Evolutionary conservation across 2,113 vertebrate species (phyloP), one percentile per base, ranked within the genome.

Genomic region (Elanus axillaris): DNA sequence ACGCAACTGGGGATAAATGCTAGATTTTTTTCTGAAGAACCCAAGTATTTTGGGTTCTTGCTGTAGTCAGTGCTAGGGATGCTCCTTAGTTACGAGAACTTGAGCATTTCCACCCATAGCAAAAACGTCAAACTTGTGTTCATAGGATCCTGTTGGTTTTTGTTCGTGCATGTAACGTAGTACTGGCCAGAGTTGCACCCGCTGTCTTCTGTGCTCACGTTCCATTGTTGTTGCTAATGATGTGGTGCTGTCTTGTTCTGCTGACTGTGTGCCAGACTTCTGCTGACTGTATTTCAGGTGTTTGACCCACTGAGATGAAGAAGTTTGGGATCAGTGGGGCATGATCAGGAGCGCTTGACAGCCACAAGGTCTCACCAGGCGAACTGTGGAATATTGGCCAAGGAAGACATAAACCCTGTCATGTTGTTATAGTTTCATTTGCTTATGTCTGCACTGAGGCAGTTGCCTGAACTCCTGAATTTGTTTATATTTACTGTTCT

Each of bases 261-360:
- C 94, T 96, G 89, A 89, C 85, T 93, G 52, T 36, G 47, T 93
- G 93, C 72, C 56, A 73, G 67, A 91, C 97, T 96, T 96, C 95
- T 97, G 96, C 97, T 93, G 79, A n/a, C 66, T 80, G 87, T 0
- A 6, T n/a, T 32, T 79, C 0, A 9, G 76, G 14, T 94, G 52
- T 34, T 93, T 83, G 94, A 75, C 95, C 90, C 86, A 75, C 79
- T n/a, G 85, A 94, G 92, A 91, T 87, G 91, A 50, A 29, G 96
- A 77, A 87, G 26, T 96, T 85, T 45, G 78, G 88, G 94, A 88
- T 96, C 96, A 91, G 76, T 95, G 93, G 94, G 96, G 69, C 94
- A 82, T 90, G 88, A 96, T 75, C 84, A 59, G 93, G 97, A 96
- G 94, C 94, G 69, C 94, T 97, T 69, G 92, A 84, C 82, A 96